Percentiles rank a stretch among this genome's conserved stretches.
These are phyloP conservation scores for Corythaeola cristata DNA, from an alignment of 2,113 vertebrate genomes.

Conservation along the genomic window DNA sequence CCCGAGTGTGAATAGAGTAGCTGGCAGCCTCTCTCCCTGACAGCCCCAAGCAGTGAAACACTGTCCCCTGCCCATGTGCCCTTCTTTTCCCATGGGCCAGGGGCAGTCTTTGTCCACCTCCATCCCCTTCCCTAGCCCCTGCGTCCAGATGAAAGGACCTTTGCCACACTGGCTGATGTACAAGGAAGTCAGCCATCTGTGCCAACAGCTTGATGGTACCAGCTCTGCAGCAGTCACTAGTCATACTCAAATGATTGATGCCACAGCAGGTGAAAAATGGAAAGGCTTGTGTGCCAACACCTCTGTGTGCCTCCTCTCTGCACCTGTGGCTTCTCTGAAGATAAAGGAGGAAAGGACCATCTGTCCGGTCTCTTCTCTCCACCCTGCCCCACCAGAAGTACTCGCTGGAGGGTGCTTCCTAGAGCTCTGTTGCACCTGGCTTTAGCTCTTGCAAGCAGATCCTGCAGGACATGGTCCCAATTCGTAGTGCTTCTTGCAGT, in stretches of 20 bases:
- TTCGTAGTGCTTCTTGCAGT: neutral
- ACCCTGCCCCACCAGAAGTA: neutral
- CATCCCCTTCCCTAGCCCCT: neutral
- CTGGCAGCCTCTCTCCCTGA: neutral
- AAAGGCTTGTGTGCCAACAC: neutral
- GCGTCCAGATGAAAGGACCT: neutral
- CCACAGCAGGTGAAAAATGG: neutral
- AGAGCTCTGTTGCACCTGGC: neutral
- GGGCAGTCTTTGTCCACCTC: neutral
- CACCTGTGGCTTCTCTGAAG: neutral
- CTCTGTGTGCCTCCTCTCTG: neutral
- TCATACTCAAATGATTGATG: neutral
- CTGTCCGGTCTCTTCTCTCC: neutral
- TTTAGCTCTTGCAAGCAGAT: neutral
- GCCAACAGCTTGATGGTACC: neutral
- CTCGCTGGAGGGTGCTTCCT: neutral
- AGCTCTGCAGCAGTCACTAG: neutral
- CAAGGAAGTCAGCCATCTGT: neutral
- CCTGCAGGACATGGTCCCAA: neutral
- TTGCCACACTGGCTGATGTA: neutral
- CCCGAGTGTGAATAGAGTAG: neutral
- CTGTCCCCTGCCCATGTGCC: neutral
- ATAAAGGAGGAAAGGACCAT: neutral
- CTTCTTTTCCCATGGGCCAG: neutral
- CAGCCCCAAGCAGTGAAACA: neutral